phyloP scores from a whole-genome alignment of 2,888 invertebrate genomes.

The Bombyx huttoni region DNA sequence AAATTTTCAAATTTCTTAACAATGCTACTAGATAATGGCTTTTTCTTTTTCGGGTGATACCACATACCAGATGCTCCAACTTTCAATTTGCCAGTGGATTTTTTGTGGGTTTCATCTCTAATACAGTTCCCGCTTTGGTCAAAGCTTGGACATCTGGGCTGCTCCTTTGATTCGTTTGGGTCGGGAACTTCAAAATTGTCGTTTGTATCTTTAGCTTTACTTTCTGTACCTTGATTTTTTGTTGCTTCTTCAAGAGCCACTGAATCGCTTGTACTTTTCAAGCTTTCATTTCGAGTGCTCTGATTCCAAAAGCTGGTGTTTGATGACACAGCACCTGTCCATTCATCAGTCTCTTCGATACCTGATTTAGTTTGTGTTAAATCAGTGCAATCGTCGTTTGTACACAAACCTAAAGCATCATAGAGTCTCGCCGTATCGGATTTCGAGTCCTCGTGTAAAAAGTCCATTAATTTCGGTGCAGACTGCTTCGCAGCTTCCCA shows the following conservation, averaged over 20 bases:
- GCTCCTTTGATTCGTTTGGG: constrained; percentile 38
- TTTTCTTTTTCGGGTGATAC: constrained; percentile 65
- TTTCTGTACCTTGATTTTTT: constrained; percentile 26
- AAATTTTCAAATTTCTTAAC: constrained; percentile 57
- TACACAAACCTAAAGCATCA: constrained; percentile 51
- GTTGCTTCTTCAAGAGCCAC: constrained; percentile 27
- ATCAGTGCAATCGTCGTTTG: constrained; percentile 37
- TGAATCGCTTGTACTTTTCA: constrained; percentile 23
- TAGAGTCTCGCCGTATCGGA: constrained; percentile 62
- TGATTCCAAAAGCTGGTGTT: constrained; percentile 41
- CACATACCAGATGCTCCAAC: constrained; percentile 52
- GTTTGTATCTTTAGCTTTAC: constrained; percentile 27
- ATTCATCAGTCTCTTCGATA: constrained; percentile 30
- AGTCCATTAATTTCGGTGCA: constrained; percentile 63
- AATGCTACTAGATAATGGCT: constrained; percentile 36
- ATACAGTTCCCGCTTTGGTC: constrained; percentile 56
- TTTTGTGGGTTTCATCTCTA: constrained; percentile 49
- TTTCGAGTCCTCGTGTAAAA: constrained; percentile 59
- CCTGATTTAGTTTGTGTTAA: constrained; percentile 40
- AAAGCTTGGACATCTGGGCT: constrained; percentile 40
- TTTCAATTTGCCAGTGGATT: constrained; percentile 39
- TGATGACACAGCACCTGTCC: constrained; percentile 28
- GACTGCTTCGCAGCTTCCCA: constrained; percentile 69
- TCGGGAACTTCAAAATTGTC: constrained; percentile 28
- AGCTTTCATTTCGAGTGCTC: constrained; percentile 22